These are phyloP conservation scores for Mesorhabditis spiculigera DNA, from an alignment of 2,888 invertebrate species.

Conservation along the genomic window DNA sequence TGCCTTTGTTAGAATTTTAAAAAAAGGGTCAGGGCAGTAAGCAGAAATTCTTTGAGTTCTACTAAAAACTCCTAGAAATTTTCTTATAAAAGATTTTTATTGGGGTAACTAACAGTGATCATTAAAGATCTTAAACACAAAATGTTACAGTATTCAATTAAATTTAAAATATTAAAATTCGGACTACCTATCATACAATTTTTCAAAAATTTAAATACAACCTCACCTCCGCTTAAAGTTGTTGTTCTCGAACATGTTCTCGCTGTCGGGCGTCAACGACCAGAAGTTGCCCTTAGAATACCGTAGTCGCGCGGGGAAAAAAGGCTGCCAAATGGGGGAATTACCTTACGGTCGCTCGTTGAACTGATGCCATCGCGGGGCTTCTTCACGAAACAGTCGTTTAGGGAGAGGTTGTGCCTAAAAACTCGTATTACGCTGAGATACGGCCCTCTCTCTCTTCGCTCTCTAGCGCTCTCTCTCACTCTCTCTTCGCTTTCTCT, in stretches of 20 bases:
- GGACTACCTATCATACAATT: too few species aligned
- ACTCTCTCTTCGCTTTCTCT: background rate
- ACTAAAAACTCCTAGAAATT: too few species aligned
- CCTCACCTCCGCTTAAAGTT: slow-evolving; percentile 73
- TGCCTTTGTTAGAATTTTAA: too few species aligned
- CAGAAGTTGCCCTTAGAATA: slow-evolving; percentile 73
- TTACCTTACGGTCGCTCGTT: slow-evolving; percentile 66
- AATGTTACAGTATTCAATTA: too few species aligned
- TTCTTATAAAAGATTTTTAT: too few species aligned
- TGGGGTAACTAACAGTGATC: too few species aligned
- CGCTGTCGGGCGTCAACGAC: slow-evolving; percentile 77
- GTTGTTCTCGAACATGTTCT: slow-evolving; percentile 86
- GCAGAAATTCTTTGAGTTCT: too few species aligned
- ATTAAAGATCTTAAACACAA: too few species aligned
- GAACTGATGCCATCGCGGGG: slow-evolving; percentile 74
- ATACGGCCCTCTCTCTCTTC: background rate
- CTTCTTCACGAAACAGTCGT: slow-evolving; percentile 82
- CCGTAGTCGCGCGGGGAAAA: background rate
- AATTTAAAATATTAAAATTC: too few species aligned
- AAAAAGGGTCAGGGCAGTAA: too few species aligned
- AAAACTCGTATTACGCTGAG: slow-evolving; percentile 70
- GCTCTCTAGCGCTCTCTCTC: slow-evolving; percentile 67
- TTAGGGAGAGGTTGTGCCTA: slow-evolving; percentile 80
- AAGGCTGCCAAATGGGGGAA: too few species aligned
- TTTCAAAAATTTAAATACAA: too few species aligned